These are phyloP conservation scores for Hypocryptadius cinnamomeus DNA, from an alignment of 2,113 vertebrate genomes.

Conservation along the genomic window DNA sequence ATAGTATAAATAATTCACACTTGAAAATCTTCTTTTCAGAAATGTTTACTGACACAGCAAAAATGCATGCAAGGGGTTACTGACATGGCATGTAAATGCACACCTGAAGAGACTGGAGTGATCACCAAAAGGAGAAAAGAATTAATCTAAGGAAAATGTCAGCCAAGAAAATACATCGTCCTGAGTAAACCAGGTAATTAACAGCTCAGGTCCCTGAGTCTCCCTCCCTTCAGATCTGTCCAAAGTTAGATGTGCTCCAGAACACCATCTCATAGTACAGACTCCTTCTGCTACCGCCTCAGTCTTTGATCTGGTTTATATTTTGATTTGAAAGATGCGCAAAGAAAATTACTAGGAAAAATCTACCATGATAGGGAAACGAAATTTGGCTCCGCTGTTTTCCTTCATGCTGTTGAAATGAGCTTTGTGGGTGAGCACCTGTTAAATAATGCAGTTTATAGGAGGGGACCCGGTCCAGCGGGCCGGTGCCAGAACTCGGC, in stretches of 20 bases:
- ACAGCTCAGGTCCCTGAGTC: background rate
- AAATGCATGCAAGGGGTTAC: conserved; percentile 68
- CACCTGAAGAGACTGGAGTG: background rate
- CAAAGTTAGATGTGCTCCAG: background rate
- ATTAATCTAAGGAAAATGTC: background rate
- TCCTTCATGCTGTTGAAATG: background rate
- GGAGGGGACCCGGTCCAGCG: fast-evolving
- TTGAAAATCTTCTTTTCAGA: conserved; percentile 75
- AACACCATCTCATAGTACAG: background rate
- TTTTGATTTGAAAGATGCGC: background rate
- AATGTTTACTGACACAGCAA: conserved; percentile 83
- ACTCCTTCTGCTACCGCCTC: background rate
- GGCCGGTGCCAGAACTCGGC: fast-evolving
- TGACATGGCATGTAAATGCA: conserved; percentile 17
- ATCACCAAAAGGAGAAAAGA: background rate
- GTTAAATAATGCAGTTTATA: background rate
- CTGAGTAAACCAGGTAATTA: background rate
- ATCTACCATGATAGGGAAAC: background rate
- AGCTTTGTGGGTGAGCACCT: background rate
- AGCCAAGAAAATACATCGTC: background rate
- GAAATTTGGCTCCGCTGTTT: background rate
- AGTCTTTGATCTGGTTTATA: background rate
- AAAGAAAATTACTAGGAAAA: background rate
- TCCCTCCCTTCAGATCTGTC: background rate
- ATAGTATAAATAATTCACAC: conserved; percentile 81